Base-by-base conservation (phyloP, 2,888 invertebrate species). In the Cylloceria caligata region DNA sequence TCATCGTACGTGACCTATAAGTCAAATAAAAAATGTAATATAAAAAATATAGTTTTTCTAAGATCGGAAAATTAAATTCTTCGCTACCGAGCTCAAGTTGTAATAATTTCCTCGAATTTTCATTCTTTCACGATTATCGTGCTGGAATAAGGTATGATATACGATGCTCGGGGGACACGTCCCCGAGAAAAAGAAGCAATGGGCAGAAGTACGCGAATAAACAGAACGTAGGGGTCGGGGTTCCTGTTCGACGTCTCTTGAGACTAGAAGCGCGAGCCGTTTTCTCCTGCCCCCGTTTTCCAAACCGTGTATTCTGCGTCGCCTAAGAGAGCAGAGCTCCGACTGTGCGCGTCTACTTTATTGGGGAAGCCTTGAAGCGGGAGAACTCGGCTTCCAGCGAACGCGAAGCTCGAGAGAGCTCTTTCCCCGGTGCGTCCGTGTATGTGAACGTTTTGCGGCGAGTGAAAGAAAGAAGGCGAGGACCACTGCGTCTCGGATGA, bases 231-330 rank as follows among this genome's bases (percentile, higher is more conserved):
- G 42, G 67, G 45, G 57, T 27, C 16, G 69, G 42, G 60, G 36
- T 55, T 71, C 52, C 69, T 24, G 55, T 42, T 71, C 69, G 69
- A 34, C 69, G 69, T 71, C 69, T 71, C 69, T 55, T 9, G 69
- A 71, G 69, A 71, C 55, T 57, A 57, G 69, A 71, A 71, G 57
- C 69, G 39, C 55, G 69, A 21, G 24, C 36, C n/a, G 68, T 30
- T 45, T 34, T 13, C n/a, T 36, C 6, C 34, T 30, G 27, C 52
- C 21, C 9, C 24, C 52, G 21, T 27, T 57, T 16, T 34, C 30
- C 60, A 34, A 19, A 34, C 19, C 60, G 30, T 49, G 21, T 52
- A 11, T 52, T 11, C 21, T 24, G 11, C 60, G 60, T 34, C 60
- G 34, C 34, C 36, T 7, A 60, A 60, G 60, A 60, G 60, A 34